A percentile compares a stretch with the other conserved stretches of the same genome.
phyloP scores from a whole-genome alignment of 2,888 invertebrate species.

The Leucophenga maculata region DNA sequence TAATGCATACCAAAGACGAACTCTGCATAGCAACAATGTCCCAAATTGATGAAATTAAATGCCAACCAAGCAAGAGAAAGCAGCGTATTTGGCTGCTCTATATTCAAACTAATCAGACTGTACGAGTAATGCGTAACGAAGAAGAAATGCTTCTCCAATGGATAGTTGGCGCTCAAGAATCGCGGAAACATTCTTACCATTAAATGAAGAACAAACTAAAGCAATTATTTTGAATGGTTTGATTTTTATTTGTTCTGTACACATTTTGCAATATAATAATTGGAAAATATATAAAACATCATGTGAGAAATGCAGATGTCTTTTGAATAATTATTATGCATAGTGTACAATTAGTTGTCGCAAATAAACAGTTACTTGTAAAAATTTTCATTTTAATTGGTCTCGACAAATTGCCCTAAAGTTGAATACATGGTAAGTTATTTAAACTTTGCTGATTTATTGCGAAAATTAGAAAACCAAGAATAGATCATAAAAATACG shows the following conservation, averaged over 20 bases:
- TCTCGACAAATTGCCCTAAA: too few relatives aligned
- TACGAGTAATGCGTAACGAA: constrained; percentile 50
- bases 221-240: constrained; percentile 7
- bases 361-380: too few relatives aligned
- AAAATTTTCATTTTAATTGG: too few relatives aligned
- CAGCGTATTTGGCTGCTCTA: constrained; percentile 32
- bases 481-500: too few relatives aligned
- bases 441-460: too few relatives aligned
- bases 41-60: constrained; percentile 52
- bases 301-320: too few relatives aligned
- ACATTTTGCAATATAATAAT: neutral
- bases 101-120: constrained; percentile 44
- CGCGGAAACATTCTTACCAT: constrained; percentile 47
- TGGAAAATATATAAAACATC: neutral
- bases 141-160: constrained; percentile 51
- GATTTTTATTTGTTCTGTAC: neutral
- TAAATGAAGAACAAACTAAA: constrained; percentile 36
- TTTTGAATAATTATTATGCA: too few relatives aligned
- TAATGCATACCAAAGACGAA: constrained; percentile 49
- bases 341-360: too few relatives aligned
- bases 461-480: too few relatives aligned
- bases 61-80: constrained; percentile 39
- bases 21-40: constrained; percentile 57
- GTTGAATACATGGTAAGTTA: too few relatives aligned
- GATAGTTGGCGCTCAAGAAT: constrained; percentile 44